Evolutionary conservation across 1,140 invertebrate genomes (phyloP), one percentile per base, ranked within the genome.

Genomic region (Bombus waltoni): DNA sequence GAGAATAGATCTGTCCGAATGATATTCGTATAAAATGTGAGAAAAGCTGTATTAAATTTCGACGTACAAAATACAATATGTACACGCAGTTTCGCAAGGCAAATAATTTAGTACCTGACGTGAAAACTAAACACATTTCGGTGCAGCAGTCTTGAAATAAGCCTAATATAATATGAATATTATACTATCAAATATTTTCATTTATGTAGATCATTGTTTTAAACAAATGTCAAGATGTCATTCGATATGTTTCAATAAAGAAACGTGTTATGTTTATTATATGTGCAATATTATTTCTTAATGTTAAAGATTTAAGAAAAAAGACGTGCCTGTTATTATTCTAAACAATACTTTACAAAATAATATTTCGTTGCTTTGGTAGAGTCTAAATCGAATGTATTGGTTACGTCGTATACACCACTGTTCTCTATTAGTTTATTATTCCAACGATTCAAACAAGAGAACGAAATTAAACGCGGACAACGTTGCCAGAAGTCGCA

Each of bases 1-100:
- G 42, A 40, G 78, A 78, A 81, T 18, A 66, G 32, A 84, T 84
- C 68, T 44, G 6, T 18, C n/a, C 53, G 66, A 84, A 84, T 79
- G 40, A 79, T 84, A 84, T 35, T 72, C 57, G 57, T 44, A 70
- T 15, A 32, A n/a, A 72, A 78, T 83, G 65, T 57, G 66, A 42
- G 83, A 62, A 59, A 72, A 13, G 1, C 28, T 25, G 25, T 40
- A 59, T 79, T 42, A 28, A 59, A 35, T 53, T 35, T 35, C 13
- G 9, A 62, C 9, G 9, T n/a, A 42, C 1, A 40, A 77, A 59
- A 47, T 76, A 32, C 81, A 40, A 47, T 76, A 32, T 57, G 35
- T 40, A 70, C 10, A n/a, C 40, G 42, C 18, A 9, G 18, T 57
- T 62, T 42, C 35, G 59, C 9, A 44, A 78, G n/a, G 2, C 4